Conservation (phyloP, 2,888 invertebrate genomes). For the Osmoderma eremita region DNA sequence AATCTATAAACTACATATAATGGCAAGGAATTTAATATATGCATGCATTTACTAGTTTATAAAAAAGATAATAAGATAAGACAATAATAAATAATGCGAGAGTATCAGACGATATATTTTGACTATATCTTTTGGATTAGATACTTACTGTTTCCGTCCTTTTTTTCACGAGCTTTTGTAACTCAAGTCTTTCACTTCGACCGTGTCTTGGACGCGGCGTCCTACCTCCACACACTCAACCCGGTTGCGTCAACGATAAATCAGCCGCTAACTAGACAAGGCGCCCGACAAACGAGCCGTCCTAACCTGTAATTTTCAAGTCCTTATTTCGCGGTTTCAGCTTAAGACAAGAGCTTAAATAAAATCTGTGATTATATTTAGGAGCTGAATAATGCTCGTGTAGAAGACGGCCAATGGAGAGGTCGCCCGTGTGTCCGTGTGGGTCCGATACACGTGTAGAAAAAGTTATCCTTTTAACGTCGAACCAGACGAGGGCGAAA, state of each 20-base stretch:
- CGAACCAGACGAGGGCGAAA: not conserved
- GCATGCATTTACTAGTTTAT: no score
- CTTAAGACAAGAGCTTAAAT: slow-evolving; percentile 45
- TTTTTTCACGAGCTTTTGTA: not conserved
- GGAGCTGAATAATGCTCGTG: slow-evolving; percentile 34
- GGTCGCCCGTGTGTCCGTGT: not conserved
- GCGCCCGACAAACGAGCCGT: slow-evolving; percentile 62
- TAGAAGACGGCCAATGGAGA: slow-evolving; percentile 1
- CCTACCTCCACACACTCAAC: slow-evolving; percentile 37
- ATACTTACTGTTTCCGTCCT: no score
- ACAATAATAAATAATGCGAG: no score
- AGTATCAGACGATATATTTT: no score
- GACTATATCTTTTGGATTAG: not conserved
- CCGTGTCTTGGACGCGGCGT: slow-evolving; percentile 29
- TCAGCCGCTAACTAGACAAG: slow-evolving; percentile 62
- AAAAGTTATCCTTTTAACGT: not conserved
- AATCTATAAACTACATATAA: no score
- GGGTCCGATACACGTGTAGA: not conserved
- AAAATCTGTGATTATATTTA: slow-evolving; percentile 39
- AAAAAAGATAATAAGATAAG: no score
- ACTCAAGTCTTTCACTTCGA: not conserved
- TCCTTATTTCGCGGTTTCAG: slow-evolving; percentile 53
- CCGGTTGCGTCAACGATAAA: slow-evolving; percentile 52
- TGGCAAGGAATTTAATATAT: no score
- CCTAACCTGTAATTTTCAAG: slow-evolving; percentile 60